These are phyloP conservation scores for Brachyhypopomus gauderio DNA, from an alignment of 2,113 vertebrate species.

Conservation along the genomic window DNA sequence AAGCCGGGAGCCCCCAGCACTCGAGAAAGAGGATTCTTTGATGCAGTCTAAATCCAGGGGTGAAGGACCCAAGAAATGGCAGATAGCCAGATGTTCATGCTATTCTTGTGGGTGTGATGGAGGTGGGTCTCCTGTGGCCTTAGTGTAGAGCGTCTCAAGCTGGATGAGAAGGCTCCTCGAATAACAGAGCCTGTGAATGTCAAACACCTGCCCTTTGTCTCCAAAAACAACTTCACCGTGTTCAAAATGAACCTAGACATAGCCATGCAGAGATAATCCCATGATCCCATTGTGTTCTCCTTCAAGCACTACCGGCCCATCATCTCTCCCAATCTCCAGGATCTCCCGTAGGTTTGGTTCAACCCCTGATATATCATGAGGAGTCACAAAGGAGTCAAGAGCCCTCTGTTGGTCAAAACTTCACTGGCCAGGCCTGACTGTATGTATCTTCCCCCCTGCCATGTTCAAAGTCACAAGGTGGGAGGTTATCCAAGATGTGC, in stretches of 20 bases:
- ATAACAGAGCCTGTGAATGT: conserved; percentile 61
- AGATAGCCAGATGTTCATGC: conserved; percentile 44
- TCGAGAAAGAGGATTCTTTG: conserved; percentile 70
- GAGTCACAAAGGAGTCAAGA: conserved; percentile 65
- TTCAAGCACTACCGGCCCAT: conserved; percentile 17
- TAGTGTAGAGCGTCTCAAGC: conserved; percentile 59
- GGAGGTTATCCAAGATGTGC: conserved; percentile 80
- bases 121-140: conserved; percentile 35
- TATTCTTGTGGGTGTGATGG: conserved; percentile 30
- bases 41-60: conserved; percentile 58
- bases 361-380: background rate
- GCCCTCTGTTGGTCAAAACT: conserved; percentile 81
- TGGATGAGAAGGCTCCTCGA: conserved; percentile 51
- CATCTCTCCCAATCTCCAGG: conserved; percentile 14
- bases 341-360: conserved; percentile 11
- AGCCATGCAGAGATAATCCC: conserved; percentile 62
- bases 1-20: conserved; percentile 53
- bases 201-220: conserved; percentile 63
- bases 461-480: conserved; percentile 82
- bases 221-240: conserved; percentile 59
- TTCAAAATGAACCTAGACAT: conserved; percentile 61
- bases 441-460: conserved; percentile 79
- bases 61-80: conserved; percentile 48
- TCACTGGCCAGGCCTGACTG: conserved; percentile 67
- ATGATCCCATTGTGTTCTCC: conserved; percentile 61